Evolutionary conservation across 2,797 vertebrate species (phyloP).

Genomic region (Sciurus vulgaris): DNA sequence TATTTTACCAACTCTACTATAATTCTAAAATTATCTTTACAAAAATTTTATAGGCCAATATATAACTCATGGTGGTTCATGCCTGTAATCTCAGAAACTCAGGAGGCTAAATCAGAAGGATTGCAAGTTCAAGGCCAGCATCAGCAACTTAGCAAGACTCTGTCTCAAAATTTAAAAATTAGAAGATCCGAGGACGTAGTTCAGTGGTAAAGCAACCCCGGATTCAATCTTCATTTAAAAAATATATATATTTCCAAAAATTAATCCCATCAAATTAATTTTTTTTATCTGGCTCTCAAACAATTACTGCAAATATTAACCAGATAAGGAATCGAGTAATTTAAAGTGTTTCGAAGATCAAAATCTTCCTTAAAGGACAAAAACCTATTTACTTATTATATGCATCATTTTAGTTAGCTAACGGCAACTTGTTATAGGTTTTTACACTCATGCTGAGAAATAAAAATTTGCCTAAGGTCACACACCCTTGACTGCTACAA

Average conservation of each 20-base stretch:
- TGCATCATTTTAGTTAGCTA: not conserved
- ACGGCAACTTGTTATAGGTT: not conserved
- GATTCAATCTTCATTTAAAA: no score
- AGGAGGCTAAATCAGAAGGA: no score
- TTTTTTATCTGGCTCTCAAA: not conserved
- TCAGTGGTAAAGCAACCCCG: no score
- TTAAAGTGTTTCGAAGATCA: conserved; percentile 20
- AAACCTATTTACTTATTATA: not conserved
- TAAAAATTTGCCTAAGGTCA: not conserved
- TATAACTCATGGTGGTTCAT: no score
- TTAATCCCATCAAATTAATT: not conserved
- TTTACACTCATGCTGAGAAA: not conserved
- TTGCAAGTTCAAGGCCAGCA: no score
- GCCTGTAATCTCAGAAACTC: no score
- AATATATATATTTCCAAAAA: not conserved
- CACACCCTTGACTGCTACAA: not conserved
- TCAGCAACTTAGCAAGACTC: no score
- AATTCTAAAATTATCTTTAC: not conserved
- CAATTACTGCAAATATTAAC: conserved; percentile 47
- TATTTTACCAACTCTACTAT: not conserved
- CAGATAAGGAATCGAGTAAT: not conserved
- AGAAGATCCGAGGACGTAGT: no score
- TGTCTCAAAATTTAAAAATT: no score
- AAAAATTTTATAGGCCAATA: not conserved
- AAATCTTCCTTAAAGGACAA: conserved; percentile 33